A percentile compares a stretch with the other conserved stretches of the same genome.
Conservation (phyloP, 2,888 invertebrate genomes). For the Ditylenchus weischeri region DNA sequence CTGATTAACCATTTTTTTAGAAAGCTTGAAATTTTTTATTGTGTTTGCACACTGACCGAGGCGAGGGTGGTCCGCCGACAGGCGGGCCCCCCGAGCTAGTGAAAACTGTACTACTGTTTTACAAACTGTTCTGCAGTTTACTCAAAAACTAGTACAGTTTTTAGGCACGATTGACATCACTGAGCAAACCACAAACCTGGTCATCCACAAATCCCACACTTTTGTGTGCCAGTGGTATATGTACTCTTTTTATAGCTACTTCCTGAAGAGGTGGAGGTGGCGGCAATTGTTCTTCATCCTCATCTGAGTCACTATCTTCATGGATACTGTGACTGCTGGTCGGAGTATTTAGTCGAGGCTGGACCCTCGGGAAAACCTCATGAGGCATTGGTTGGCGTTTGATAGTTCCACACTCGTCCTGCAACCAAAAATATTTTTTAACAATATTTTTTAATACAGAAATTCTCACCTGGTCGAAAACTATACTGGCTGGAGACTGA, state of each 20-base stretch:
- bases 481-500: slow-evolving; percentile 30
- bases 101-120: too few relatives aligned
- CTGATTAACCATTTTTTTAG: too few relatives aligned
- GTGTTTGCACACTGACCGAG: too few relatives aligned
- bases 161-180: too few relatives aligned
- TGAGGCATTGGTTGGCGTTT: slow-evolving; percentile 41
- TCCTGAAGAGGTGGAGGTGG: slow-evolving; percentile 45
- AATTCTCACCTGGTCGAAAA: slow-evolving; percentile 34
- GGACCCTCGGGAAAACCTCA: background rate
- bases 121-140: too few relatives aligned
- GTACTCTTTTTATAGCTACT: slow-evolving; percentile 17
- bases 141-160: too few relatives aligned
- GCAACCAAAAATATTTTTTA: background rate
- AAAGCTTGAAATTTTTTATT: too few relatives aligned
- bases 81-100: too few relatives aligned
- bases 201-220: too few relatives aligned
- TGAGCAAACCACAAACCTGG: too few relatives aligned
- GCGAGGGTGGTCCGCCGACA: too few relatives aligned
- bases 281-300: slow-evolving; percentile 56
- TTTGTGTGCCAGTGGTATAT: slow-evolving; percentile 3
- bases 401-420: slow-evolving; percentile 52
- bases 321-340: slow-evolving; percentile 1
- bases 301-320: slow-evolving; percentile 54
- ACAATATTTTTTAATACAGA: background rate
- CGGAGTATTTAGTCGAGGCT: background rate